Evolutionary conservation across 2,888 invertebrate genomes (phyloP), one percentile per base, ranked within the genome.

Genomic region (Mythimna vitellina): DNA sequence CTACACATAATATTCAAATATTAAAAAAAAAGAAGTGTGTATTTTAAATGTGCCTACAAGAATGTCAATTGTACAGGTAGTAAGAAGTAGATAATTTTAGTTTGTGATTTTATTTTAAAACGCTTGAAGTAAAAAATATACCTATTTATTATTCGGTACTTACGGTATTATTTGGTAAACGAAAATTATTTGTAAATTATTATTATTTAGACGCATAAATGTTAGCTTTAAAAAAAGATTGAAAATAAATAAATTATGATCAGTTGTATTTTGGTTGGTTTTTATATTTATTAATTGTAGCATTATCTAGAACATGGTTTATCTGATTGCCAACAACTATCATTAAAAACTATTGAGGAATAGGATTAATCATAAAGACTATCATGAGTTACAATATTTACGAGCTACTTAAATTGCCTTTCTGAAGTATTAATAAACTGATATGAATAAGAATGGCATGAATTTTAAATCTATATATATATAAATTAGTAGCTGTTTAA

Each of bases 201-300:
- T 65, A 63, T 10, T 65, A 63, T 14, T 51, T 65, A 67, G 10
- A 58, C 12, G 29, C 17, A 72, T 35, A 54, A 65, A 62, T 68
- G 25, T 65, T 81, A 57, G 38, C 20, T 60, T 65, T 32, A 78
- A 78, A 78, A 80, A 82, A 80, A 38, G 0, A 63, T 78, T 80
- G 49, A n/a, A 51, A 51, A 51, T 51, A 51, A 51, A 51, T 51
- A n/a, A 51, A 49, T 49, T 7, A 72, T 29, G 51, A 82, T 68
- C 54, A 67, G 29, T 65, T 78, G 22, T 65, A 54, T 35, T 35
- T 54, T 32, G 22, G 7, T 1, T 61, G 57, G 12, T 57, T 22
- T 42, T 14, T 42, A 42, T 42, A 42, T 38, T 42, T 42, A 10
- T 38, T 10, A 1, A 38, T 38, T 38, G 38, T 38, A 3, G 9